Evolutionary conservation across 2,888 invertebrate genomes (phyloP).

Genomic region (Athalia rosae): DNA sequence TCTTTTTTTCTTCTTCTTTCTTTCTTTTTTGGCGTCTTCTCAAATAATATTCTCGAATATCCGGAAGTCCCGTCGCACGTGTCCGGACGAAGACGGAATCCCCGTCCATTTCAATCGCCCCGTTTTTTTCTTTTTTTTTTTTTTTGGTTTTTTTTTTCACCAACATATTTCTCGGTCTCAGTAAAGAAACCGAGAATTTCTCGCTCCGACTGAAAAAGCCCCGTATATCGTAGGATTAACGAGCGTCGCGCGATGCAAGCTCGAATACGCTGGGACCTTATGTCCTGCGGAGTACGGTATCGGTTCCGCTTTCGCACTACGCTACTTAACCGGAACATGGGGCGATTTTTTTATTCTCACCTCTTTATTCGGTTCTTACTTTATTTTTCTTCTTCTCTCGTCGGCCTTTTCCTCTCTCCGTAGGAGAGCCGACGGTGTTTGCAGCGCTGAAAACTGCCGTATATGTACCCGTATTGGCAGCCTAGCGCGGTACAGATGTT

Average conservation of each 20-base stretch:
- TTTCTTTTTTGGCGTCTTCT: not conserved
- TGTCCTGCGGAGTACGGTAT: conserved; percentile 10
- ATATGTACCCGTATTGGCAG: not conserved
- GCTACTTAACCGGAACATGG: conserved; percentile 34
- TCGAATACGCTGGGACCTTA: conserved; percentile 15
- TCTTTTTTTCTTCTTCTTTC: not conserved
- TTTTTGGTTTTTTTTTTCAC: too few relatives aligned
- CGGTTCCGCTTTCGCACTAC: conserved; percentile 24
- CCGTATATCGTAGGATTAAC: conserved; percentile 39
- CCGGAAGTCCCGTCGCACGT: not conserved
- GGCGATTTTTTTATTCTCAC: conserved; percentile 1
- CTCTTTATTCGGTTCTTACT: not conserved
- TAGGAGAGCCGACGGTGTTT: not conserved
- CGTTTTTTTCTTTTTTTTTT: too few relatives aligned
- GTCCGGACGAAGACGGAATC: not conserved
- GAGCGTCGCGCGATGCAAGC: conserved; percentile 38
- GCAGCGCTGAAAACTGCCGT: not conserved
- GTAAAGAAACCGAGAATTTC: conserved; percentile 17
- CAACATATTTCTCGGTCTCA: conserved; percentile 8
- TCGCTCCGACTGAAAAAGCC: conserved; percentile 22
- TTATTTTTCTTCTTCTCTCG: not conserved
- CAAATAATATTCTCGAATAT: conserved; percentile 1
- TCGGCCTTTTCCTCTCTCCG: not conserved
- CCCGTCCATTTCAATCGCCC: not conserved
- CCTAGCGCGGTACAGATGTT: conserved; percentile 31